Base-by-base conservation (phyloP, 2,888 invertebrate genomes). In the Eupelmus urozonus region DNA sequence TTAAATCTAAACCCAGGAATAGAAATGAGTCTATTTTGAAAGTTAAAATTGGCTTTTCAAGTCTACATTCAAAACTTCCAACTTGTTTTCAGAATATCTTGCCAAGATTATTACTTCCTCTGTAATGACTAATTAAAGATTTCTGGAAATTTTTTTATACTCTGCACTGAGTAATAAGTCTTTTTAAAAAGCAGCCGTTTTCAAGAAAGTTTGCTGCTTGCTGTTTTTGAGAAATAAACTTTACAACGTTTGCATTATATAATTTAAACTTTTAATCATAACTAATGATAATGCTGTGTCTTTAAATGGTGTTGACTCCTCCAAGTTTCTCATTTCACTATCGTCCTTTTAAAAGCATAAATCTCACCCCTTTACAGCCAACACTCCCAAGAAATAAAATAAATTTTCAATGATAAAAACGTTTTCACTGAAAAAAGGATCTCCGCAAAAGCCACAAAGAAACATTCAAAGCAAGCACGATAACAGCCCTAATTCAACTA, bases 51-150 rank as follows among this genome's bases (percentile, higher is more conserved):
- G 70, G n/a, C 73, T 69, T 29, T 23, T 25, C 40, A 49, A 66
- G 59, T 51, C 42, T 71, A 5, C n/a, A 29, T 59, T 27, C 42
- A 23, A 49, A 70, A 76, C 42, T 72, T 45, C 42, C 40, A 20
- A 29, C 73, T 42, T 18, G 62, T 51, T 74, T 69, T 63, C 49
- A 25, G 51, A 63, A 78, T 74, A 69, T 57, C 49, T 42, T 20
- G 34, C 20, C 62, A 18, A n/a, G 55, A 76, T 75, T 27, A 70
- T 70, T 74, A 49, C 74, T 29, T 18, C 23, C 27, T 25, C 42
- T 49, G 57, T 78, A 78, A 74, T 57, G 69, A 70, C 42, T 74
- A 78, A 78, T 78, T 78, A 74, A 78, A 78, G 29, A 74, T 78
- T 63, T 1, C 13, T 3, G 7, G 23, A 29, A 5, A 29, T 63